A percentile compares a stretch with the other conserved stretches of the same genome.
Evolutionary conservation across 2,797 vertebrate species (phyloP).

Genomic region (Sciurus carolinensis): DNA sequence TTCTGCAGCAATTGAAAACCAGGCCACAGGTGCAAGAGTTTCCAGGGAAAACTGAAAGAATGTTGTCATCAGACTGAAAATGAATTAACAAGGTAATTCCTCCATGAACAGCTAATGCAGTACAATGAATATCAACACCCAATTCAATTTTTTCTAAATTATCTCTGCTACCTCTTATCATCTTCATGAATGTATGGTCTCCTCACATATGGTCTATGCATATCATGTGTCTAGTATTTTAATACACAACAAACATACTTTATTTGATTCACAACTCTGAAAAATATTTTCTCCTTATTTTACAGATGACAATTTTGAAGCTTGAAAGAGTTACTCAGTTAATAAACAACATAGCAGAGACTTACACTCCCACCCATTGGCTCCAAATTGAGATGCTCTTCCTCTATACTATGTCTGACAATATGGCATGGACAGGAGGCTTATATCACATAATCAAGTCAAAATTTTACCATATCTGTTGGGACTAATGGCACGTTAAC

Average conservation of each 20-base stretch:
- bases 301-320: neutral
- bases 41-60: neutral
- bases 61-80: constrained; percentile 8
- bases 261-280: neutral
- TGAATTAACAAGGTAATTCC: neutral
- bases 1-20: neutral
- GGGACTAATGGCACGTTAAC: too few relatives aligned
- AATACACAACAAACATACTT: neutral
- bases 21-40: neutral
- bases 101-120: neutral
- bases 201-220: neutral
- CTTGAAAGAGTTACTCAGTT: neutral
- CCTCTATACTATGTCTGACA: too few relatives aligned
- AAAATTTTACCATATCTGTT: neutral
- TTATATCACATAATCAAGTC: neutral
- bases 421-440: neutral
- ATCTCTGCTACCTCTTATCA: neutral
- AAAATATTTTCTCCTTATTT: neutral
- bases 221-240: neutral
- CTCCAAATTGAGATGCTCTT: neutral
- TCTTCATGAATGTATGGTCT: neutral
- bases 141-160: neutral
- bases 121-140: neutral
- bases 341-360: neutral
- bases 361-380: neutral